These are phyloP conservation scores for Myotis brandtii DNA, from an alignment of 2,113 vertebrate species.

Conservation along the genomic window DNA sequence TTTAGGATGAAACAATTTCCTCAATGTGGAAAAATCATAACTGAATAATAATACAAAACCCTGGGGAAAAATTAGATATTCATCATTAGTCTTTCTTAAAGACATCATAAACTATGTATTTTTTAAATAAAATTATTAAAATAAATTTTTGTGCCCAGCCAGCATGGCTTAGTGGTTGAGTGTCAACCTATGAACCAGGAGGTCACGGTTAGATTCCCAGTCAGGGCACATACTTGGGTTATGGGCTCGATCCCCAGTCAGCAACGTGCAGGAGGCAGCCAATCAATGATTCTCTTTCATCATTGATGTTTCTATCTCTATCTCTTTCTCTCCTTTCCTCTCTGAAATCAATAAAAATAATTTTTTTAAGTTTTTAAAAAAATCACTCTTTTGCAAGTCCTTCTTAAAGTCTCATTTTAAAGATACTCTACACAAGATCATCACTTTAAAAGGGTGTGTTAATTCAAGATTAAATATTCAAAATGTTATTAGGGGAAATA, in stretches of 20 bases:
- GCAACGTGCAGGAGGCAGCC: too few species aligned
- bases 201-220: too few species aligned
- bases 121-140: slow-evolving; percentile 68
- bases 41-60: slow-evolving; percentile 52
- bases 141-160: background rate
- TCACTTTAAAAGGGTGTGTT: slow-evolving; percentile 35
- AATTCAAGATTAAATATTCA: slow-evolving; percentile 24
- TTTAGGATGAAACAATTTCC: slow-evolving; percentile 43
- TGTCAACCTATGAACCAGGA: too few species aligned
- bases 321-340: too few species aligned
- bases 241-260: too few species aligned
- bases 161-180: too few species aligned
- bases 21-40: slow-evolving; percentile 56
- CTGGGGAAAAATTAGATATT: slow-evolving; percentile 35
- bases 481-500: background rate
- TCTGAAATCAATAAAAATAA: too few species aligned
- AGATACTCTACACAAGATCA: slow-evolving; percentile 18
- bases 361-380: too few species aligned
- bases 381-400: slow-evolving; percentile 38
- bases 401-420: slow-evolving; percentile 48
- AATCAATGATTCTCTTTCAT: too few species aligned
- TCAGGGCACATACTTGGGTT: too few species aligned
- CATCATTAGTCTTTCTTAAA: slow-evolving; percentile 68
- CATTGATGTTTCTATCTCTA: too few species aligned
- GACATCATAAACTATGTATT: slow-evolving; percentile 52